Evolutionary conservation across 1,140 invertebrate genomes (phyloP).

Genomic region (Drosophila prosaltans): DNA sequence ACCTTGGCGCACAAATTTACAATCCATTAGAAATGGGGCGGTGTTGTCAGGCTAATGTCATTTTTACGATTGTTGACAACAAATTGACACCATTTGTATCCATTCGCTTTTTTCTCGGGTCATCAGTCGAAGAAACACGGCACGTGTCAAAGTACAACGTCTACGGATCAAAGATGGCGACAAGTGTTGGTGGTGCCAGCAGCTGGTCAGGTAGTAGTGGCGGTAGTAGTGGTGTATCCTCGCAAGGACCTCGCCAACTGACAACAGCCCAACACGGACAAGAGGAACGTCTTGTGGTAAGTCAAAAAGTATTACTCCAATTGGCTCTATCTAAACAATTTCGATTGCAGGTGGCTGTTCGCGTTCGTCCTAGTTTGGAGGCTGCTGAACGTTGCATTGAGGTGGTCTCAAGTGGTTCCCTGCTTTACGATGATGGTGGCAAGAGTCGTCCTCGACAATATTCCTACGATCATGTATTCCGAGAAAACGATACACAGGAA

Average conservation of each 20-base stretch:
- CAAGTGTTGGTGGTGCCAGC: conserved; percentile 63
- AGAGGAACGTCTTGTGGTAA: conserved; percentile 78
- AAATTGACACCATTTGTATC: conserved; percentile 78
- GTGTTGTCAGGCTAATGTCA: conserved; percentile 56
- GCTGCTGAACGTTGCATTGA: conserved; percentile 79
- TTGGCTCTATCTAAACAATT: background rate
- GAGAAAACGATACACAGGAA: conserved; percentile 89
- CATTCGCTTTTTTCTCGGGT: conserved; percentile 40
- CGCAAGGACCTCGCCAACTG: conserved; percentile 54
- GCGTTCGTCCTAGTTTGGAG: conserved; percentile 75
- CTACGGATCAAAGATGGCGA: conserved; percentile 45
- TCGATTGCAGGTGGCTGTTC: conserved; percentile 70
- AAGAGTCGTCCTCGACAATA: conserved; percentile 89
- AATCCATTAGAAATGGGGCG: conserved; percentile 56
- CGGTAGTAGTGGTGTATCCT: conserved; percentile 73
- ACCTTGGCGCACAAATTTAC: conserved; percentile 71
- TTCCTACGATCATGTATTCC: conserved; percentile 94
- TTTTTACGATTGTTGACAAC: conserved; percentile 77
- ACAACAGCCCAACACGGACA: conserved; percentile 52
- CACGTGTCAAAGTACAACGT: conserved; percentile 46
- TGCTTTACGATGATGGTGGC: conserved; percentile 83
- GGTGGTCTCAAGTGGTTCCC: conserved; percentile 73
- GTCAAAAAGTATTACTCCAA: background rate
- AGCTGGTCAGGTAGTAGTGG: conserved; percentile 80
- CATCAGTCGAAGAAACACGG: conserved; percentile 48